These are phyloP conservation scores for Sebastes nivosus DNA, from an alignment of 2,797 vertebrate species.

Conservation along the genomic window DNA sequence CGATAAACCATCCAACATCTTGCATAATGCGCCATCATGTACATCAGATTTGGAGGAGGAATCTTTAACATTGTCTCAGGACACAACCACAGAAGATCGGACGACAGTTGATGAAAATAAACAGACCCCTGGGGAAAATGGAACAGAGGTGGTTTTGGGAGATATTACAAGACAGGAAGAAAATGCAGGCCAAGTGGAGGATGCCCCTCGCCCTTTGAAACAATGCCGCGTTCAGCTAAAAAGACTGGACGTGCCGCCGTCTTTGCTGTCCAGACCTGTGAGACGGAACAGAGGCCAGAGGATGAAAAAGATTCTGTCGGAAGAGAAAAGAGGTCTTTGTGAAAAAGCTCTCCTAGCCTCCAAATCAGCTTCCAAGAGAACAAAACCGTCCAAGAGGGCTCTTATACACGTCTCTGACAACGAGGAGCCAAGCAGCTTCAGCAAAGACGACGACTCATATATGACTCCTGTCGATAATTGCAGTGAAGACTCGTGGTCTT, in stretches of 20 bases:
- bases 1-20: neutral
- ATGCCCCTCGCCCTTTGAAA: neutral
- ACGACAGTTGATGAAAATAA: neutral
- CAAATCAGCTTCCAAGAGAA: neutral
- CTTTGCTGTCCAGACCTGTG: conserved; percentile 9
- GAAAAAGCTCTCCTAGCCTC: neutral
- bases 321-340: conserved; percentile 31
- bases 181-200: neutral
- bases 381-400: neutral
- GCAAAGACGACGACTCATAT: neutral
- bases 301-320: conserved; percentile 53
- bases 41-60: conserved; percentile 1
- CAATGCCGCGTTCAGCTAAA: conserved; percentile 33
- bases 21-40: neutral
- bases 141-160: neutral
- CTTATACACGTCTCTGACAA: neutral
- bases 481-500: conserved; percentile 62
- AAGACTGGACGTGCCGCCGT: neutral
- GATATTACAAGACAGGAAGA: neutral
- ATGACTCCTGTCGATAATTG: conserved; percentile 22
- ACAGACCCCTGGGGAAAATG: neutral
- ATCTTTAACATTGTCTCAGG: neutral
- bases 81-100: neutral
- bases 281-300: conserved; percentile 55
- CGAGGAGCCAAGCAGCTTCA: neutral